Conservation (phyloP, 2,888 invertebrate genomes). For the Aspidiotus destructor region DNA sequence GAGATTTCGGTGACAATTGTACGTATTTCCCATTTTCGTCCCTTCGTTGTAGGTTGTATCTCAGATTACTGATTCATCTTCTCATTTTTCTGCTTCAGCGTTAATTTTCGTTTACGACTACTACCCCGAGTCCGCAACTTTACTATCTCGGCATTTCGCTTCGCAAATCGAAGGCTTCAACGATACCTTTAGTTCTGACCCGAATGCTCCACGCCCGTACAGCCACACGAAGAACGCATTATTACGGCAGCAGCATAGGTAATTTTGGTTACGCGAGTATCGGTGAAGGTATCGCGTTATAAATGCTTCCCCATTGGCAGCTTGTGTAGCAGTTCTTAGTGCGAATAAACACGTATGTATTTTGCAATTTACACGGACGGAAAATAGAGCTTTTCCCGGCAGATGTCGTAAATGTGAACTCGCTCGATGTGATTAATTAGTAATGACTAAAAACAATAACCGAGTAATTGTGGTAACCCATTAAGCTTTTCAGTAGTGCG, state of each 20-base stretch:
- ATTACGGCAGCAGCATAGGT: constrained; percentile 57
- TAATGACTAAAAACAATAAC: no score
- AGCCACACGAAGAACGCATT: constrained; percentile 75
- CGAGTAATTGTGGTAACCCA: no score
- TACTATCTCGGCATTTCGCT: constrained; percentile 71
- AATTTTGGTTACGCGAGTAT: constrained; percentile 13
- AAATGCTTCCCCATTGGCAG: no score
- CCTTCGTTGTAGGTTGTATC: background rate
- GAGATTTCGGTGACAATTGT: constrained; percentile 94
- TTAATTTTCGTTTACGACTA: constrained; percentile 94
- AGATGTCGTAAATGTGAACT: background rate
- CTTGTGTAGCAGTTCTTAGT: no score
- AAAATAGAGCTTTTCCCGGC: background rate
- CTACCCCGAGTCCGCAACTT: constrained; percentile 80
- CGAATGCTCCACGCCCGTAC: constrained; percentile 67
- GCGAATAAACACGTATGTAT: no score
- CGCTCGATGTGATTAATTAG: background rate
- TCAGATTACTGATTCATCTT: constrained; percentile 1
- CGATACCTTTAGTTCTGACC: constrained; percentile 75
- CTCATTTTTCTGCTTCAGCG: constrained; percentile 49
- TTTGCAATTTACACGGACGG: no score
- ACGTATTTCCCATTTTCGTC: constrained; percentile 42
- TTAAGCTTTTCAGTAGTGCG: no score
- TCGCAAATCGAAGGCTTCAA: constrained; percentile 48
- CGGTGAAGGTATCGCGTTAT: no score